Base-by-base conservation (phyloP, 2,113 vertebrate species). In the Gasterosteus aculeatus region DNA sequence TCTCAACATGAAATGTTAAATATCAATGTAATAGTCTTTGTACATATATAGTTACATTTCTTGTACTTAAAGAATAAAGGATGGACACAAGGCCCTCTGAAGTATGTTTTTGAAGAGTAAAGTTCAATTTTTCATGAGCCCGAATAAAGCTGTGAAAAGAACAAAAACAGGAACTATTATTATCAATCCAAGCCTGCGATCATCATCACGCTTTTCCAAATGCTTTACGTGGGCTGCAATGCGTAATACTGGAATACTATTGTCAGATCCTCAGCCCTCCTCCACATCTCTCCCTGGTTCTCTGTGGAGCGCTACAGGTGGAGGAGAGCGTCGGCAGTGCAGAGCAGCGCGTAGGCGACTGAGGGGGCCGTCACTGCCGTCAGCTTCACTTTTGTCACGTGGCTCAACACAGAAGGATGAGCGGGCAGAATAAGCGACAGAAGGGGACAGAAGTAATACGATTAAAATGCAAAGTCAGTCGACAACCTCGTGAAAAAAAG, bases 301-400 rank as follows among this genome's bases (percentile, higher is more conserved):
- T 61, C 56, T 82, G 56, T 10, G 61, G 22, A 67, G 56, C 64
- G 44, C 7, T 62, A 80, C 77, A 86, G 79, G 84, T 91, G 88
- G 59, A 85, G 72, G 76, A 80, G 75, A 75, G 73, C 42, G 80
- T 78, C 81, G 81, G 72, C 26, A 31, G 44, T 69, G 18, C 80
- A 83, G 83, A 69, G 75, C 78, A 26, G 71, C 79, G 83, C 69
- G 85, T 82, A 42, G 87, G 92, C 60, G 47, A 26, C 26, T 0
- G 72, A 62, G 92, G 81, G 85, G 88, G 83, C 29, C 58, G 75
- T 14, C 78, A 61, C 49, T 80, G 80, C 15, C n/a, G 66, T 75
- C 41, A 33, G 85, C 72, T 80, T 90, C 76, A 78, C 58, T 69
- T 51, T 29, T 39, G 79, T 85, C 75, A 85, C 77, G 41, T 85